Percentiles rank a stretch among this genome's conserved stretches.
Conservation (phyloP, 2,113 vertebrate species). For the Seriola aureovittata region DNA sequence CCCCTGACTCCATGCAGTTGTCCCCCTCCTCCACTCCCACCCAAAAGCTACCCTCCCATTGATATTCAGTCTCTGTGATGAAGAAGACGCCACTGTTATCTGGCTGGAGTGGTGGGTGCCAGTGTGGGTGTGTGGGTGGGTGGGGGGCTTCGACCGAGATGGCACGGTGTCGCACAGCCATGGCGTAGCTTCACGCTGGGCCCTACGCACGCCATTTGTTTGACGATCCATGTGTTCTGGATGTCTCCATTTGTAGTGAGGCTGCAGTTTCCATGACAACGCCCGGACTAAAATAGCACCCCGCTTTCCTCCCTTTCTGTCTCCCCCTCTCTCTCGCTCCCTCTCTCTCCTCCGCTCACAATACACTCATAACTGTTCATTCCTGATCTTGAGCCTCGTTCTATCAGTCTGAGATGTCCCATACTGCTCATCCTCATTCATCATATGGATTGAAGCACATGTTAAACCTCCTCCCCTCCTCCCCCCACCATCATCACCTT, state of each 20-base stretch:
- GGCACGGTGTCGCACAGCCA: constrained; percentile 59
- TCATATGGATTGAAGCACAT: constrained; percentile 62
- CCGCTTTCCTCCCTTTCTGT: constrained; percentile 46
- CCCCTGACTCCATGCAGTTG: constrained; percentile 57
- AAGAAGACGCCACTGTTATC: constrained; percentile 58
- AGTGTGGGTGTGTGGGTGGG: constrained; percentile 30
- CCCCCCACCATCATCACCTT: constrained; percentile 9
- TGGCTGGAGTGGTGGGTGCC: constrained; percentile 30
- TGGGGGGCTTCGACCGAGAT: constrained; percentile 53
- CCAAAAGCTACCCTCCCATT: constrained; percentile 63
- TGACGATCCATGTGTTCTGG: constrained; percentile 81
- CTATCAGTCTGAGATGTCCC: constrained; percentile 65
- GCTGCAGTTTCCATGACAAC: constrained; percentile 89
- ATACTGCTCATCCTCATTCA: constrained; percentile 66
- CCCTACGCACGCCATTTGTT: constrained; percentile 76
- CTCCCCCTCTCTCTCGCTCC: constrained; percentile 20
- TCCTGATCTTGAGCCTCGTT: constrained; percentile 68
- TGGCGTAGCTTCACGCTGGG: constrained; percentile 60
- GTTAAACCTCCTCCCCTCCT: constrained; percentile 7
- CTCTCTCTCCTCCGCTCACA: constrained; percentile 36
- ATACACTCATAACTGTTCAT: constrained; percentile 72
- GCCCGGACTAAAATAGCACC: constrained; percentile 84
- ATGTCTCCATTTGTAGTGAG: constrained; percentile 86
- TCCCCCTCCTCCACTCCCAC: constrained; percentile 30
- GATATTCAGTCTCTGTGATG: constrained; percentile 67